Conservation (phyloP, 2,888 invertebrate species). For the Bimastos eiseni region DNA sequence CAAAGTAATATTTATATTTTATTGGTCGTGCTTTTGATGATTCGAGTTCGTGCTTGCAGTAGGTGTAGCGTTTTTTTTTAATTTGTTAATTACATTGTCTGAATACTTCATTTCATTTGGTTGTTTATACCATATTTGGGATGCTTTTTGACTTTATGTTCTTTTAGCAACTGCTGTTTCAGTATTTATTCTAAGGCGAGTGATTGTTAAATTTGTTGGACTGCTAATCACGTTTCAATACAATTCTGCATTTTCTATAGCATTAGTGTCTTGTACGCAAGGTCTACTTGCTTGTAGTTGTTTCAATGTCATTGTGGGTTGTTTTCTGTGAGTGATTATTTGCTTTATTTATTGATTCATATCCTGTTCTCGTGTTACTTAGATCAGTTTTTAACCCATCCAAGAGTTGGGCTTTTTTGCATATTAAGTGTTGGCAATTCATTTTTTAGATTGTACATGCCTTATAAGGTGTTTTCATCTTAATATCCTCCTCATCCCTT, state of each 20-base stretch:
- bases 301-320: neutral
- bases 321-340: slow-evolving; percentile 8
- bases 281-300: neutral
- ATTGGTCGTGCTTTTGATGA: neutral
- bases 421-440: slow-evolving; percentile 2
- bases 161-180: neutral
- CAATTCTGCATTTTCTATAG: slow-evolving; percentile 13
- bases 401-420: neutral
- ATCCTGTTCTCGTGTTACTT: neutral
- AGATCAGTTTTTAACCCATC: slow-evolving; percentile 2
- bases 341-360: neutral
- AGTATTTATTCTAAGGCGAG: neutral
- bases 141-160: neutral
- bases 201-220: neutral
- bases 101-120: neutral
- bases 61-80: neutral
- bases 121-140: neutral
- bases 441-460: neutral
- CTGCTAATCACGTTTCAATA: neutral
- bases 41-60: neutral
- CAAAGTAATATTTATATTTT: slow-evolving; percentile 13
- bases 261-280: neutral
- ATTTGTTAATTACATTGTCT: neutral
- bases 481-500: neutral
- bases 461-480: neutral